Evolutionary conservation across 2,797 vertebrate genomes (phyloP), one percentile per base, ranked within the genome.

Genomic region (Antennarius maculatus): DNA sequence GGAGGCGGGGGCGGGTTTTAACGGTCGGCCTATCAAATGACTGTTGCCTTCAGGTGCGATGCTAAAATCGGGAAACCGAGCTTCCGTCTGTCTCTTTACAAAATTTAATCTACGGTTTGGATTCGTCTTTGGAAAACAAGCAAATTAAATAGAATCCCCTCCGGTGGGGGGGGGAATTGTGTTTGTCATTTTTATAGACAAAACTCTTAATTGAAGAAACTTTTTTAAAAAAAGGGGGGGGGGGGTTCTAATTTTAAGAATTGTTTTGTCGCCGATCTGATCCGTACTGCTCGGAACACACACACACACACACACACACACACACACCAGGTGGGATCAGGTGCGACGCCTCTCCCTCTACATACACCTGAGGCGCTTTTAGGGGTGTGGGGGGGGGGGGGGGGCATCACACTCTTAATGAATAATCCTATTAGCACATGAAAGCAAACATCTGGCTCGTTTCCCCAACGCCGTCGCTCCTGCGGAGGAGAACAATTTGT

Each of bases 351-450:
- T 17, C 49, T 54, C 49, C 49, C 23, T 56, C 48, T 51, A 63
- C 62, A 56, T 69, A 39, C 58, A 61, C 23, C 23, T 23, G 23
- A 23, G 23, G 23, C 23, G 23, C 23, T 23, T 23, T 23, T 23
- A 2, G 23, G 23, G 23, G 23, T 23, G 23, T 23, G 23, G 23
- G 23, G 23, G 23, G 1, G 23, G 23, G 50, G 60, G 17, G 50
- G 0, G 54, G 51, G 60, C 39, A 70, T 56, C 56, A 1, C 65
- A 57, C 62, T 73, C 79, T 81, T 89, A 86, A 91, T 89, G 87
- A 92, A 92, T 89, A 91, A 90, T 88, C 75, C 79, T 87, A 88
- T 93, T 91, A 91, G 70, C 89, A 89, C 89, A 89, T 83, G 88
- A 91, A 89, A 89, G 90, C 79, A 82, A 89, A 88, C 91, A 92